Evolutionary conservation across 2,888 invertebrate species (phyloP), one percentile per base, ranked within the genome.

Genomic region (Pantelozetes paolii): DNA sequence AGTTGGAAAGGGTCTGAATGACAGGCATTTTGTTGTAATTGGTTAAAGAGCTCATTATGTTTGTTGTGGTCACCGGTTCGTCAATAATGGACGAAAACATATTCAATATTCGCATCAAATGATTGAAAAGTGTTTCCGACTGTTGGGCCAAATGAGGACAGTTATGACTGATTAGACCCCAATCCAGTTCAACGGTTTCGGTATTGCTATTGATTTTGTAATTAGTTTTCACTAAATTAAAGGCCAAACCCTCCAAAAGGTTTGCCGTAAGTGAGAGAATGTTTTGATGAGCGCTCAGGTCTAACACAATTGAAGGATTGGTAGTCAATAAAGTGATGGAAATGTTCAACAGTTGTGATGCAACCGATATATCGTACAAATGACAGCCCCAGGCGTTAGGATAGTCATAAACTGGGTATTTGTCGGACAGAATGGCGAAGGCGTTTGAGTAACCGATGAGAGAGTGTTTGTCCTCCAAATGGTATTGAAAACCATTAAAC

Each of bases 391-490:
- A 78, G 28, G 75, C 72, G 57, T 77, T 71, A 15, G 76, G 72
- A 64, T 75, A 89, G 26, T 86, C 82, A 78, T 88, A 88, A 1
- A 90, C 89, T 0, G 87, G 85, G 83, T 88, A 92, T 28, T 83
- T 83, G 70, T 85, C 85, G 69, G 89, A 88, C 45, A 93, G 82
- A 5, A 85, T 81, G 78, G 86, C 86, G 1, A 94, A 83, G 0
- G 90, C 86, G 81, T 90, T 87, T 79, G 87, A 85, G 79, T 87
- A 88, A 0, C 90, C 89, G 79, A 84, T 85, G 11, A 76, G 28
- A 23, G 74, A 15, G 15, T 62, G 28, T 57, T 62, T 74, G n/a
- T 67, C 15, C 28, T 72, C 54, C 36, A 70, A 54, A 48, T 72
- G 42, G 45, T 26, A 69, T 45, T 26, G 20, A 42, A 42, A 69